Evolutionary conservation across 2,797 vertebrate species (phyloP).

Genomic region (Esox lucius): DNA sequence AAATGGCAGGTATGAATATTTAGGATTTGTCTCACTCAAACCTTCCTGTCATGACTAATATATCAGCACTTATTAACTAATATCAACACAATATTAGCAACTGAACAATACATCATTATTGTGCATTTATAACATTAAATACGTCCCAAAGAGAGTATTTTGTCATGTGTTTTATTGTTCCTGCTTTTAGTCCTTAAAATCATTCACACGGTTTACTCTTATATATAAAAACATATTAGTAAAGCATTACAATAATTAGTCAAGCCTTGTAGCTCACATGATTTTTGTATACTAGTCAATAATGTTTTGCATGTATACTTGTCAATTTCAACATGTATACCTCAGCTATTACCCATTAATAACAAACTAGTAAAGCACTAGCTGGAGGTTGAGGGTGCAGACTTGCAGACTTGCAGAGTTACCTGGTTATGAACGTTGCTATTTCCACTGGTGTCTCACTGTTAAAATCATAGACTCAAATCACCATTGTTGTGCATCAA

Average conservation of each 20-base stretch:
- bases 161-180: neutral
- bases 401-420: too few relatives aligned
- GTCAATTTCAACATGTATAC: neutral
- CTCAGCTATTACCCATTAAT: neutral
- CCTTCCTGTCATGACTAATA: constrained; percentile 7
- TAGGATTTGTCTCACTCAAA: neutral
- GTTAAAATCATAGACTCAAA: too few relatives aligned
- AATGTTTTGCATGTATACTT: neutral
- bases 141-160: neutral
- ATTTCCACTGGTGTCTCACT: neutral
- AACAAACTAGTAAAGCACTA: constrained; percentile 15
- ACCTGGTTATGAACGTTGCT: neutral
- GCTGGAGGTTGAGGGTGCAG: constrained; percentile 4
- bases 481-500: too few relatives aligned
- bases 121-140: neutral
- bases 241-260: neutral
- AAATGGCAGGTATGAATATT: neutral
- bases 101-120: constrained; percentile 16
- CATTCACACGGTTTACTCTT: neutral
- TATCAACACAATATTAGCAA: constrained; percentile 9
- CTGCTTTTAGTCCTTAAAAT: neutral
- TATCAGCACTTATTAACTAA: neutral
- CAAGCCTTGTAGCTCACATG: neutral
- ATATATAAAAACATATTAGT: neutral
- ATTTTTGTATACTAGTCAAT: too few relatives aligned